These are phyloP conservation scores for Aurelia coerulea DNA, from an alignment of 30 jellyfish, hydroid and myxozoan species.

Conservation along the genomic window DNA sequence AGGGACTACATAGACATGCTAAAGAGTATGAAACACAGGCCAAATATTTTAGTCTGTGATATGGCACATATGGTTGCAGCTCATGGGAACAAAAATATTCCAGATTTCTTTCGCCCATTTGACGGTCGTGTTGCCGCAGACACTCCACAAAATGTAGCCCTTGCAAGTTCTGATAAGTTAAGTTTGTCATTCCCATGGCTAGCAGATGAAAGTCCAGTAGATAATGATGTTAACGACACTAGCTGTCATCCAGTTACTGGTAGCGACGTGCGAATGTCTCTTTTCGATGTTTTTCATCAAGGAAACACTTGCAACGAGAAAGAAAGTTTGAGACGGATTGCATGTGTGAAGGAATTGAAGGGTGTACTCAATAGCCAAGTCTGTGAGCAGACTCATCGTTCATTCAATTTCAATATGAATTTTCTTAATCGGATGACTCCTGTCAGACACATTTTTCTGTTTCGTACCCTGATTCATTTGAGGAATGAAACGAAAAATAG, in stretches of 20 bases:
- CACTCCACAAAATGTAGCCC: slow-evolving; percentile 27
- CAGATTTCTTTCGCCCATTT: slow-evolving; percentile 39
- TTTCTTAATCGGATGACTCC: slow-evolving; percentile 46
- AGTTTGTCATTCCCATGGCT: slow-evolving; percentile 62
- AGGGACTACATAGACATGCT: slow-evolving; percentile 54
- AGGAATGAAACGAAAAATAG: slow-evolving; percentile 25
- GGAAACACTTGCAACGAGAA: slow-evolving; percentile 32
- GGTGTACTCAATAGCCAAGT: slow-evolving; percentile 55
- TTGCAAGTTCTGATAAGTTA: slow-evolving; percentile 28
- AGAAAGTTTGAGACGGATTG: slow-evolving; percentile 46
- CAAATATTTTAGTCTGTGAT: slow-evolving; percentile 21
- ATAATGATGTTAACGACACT: not conserved
- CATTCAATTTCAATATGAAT: slow-evolving; percentile 17
- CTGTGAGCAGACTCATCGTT: slow-evolving; percentile 65
- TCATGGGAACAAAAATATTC: slow-evolving; percentile 30
- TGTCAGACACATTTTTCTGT: slow-evolving; percentile 31
- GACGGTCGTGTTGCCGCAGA: slow-evolving; percentile 51
- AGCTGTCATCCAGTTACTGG: slow-evolving; percentile 64
- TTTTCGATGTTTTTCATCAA: slow-evolving; percentile 62
- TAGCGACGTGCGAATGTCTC: slow-evolving; percentile 23
- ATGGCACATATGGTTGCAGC: slow-evolving; percentile 63
- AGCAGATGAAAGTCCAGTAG: not conserved
- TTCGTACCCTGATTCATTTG: slow-evolving; percentile 39
- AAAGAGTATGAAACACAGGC: slow-evolving; percentile 33
- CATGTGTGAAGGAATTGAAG: slow-evolving; percentile 47